Evolutionary conservation across 1,140 invertebrate genomes (phyloP).

Genomic region (Notospermus geniculatus): DNA sequence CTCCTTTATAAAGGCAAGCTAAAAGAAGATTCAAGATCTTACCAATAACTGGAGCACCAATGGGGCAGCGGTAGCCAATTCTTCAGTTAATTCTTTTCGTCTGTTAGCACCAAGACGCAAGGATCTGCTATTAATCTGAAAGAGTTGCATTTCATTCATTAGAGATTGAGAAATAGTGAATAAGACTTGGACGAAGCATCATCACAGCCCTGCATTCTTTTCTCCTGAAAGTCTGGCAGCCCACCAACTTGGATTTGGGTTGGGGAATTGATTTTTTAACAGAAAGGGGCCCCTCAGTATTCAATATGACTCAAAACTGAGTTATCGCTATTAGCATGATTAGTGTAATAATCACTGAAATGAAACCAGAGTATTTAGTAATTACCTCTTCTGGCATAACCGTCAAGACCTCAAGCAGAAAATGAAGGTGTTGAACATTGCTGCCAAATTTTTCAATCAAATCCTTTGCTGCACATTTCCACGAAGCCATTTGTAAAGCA

Average conservation of each 20-base stretch:
- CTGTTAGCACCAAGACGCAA: slow-evolving; percentile 88
- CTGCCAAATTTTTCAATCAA: slow-evolving; percentile 69
- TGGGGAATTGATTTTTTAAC: too few relatives aligned
- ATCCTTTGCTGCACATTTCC: slow-evolving; percentile 85
- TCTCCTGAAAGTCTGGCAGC: too few relatives aligned
- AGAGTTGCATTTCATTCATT: too few relatives aligned
- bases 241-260: too few relatives aligned
- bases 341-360: too few relatives aligned
- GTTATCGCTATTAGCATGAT: too few relatives aligned
- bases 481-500: slow-evolving; percentile 87
- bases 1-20: too few relatives aligned
- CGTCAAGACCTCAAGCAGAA: slow-evolving; percentile 86
- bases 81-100: slow-evolving; percentile 75
- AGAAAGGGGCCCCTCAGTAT: too few relatives aligned
- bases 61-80: slow-evolving; percentile 63
- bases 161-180: too few relatives aligned
- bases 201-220: too few relatives aligned
- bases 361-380: slow-evolving; percentile 41
- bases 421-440: slow-evolving; percentile 45
- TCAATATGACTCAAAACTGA: too few relatives aligned
- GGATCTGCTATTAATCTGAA: slow-evolving; percentile 61
- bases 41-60: slow-evolving; percentile 71
- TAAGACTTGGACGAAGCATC: too few relatives aligned
- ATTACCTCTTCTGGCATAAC: slow-evolving; percentile 94
- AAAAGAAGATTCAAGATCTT: slow-evolving; percentile 31